These are phyloP conservation scores for Drosophila bifasciata DNA, from an alignment of 1,140 invertebrate species.

Conservation along the genomic window DNA sequence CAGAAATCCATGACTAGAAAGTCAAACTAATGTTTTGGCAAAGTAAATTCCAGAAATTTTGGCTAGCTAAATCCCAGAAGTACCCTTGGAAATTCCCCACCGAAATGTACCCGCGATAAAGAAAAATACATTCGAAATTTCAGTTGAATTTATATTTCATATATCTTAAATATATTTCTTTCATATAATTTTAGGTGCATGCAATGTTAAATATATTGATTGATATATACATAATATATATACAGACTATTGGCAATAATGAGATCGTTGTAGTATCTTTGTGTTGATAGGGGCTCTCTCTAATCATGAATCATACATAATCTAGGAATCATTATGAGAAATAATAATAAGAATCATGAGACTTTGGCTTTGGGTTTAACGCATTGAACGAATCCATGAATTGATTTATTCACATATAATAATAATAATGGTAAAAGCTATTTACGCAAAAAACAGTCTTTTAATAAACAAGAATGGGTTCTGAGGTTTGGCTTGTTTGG, in stretches of 20 bases:
- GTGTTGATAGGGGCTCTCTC: conserved; percentile 22
- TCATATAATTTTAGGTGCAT: conserved; percentile 17
- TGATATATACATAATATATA: conserved; percentile 5
- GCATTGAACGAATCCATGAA: conserved; percentile 35
- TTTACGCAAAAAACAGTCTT: conserved; percentile 66
- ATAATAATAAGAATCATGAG: conserved; percentile 46
- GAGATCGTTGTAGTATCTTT: conserved; percentile 73
- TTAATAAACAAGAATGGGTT: conserved; percentile 60
- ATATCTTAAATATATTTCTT: conserved; percentile 31
- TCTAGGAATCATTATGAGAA: neutral
- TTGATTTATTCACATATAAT: conserved; percentile 51
- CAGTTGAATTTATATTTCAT: conserved; percentile 35
- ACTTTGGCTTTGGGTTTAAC: conserved; percentile 53
- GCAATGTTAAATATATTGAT: conserved; percentile 16
- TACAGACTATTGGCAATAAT: conserved; percentile 49
- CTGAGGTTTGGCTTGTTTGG: conserved; percentile 60
- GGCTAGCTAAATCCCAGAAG: too few relatives aligned
- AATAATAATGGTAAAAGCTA: conserved; percentile 35
- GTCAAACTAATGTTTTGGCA: too few relatives aligned
- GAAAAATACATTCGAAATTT: conserved; percentile 22
- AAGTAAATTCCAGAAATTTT: too few relatives aligned
- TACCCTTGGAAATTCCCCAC: neutral
- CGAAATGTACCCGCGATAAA: too few relatives aligned
- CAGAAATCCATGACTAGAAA: too few relatives aligned
- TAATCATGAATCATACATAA: neutral